These are phyloP conservation scores for Hydrocynus forskahlii DNA, from an alignment of 2,797 vertebrate species.

Conservation along the genomic window DNA sequence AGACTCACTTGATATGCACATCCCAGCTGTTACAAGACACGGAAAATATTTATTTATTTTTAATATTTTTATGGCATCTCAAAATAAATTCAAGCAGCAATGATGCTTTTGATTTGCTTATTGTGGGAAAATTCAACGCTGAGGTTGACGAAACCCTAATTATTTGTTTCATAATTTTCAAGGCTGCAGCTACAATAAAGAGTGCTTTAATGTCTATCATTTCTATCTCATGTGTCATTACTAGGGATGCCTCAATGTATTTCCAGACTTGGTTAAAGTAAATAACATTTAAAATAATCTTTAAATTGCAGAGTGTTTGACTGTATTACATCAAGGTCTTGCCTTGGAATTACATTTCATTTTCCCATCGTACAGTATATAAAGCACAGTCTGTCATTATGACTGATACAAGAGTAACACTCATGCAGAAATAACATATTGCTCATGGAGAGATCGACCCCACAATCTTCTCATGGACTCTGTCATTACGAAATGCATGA, in stretches of 20 bases:
- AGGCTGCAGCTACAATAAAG: constrained; percentile 43
- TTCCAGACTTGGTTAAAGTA: constrained; percentile 49
- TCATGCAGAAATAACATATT: constrained; percentile 70
- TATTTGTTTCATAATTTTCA: constrained; percentile 36
- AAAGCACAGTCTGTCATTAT: constrained; percentile 67
- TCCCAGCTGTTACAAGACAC: neutral
- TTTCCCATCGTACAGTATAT: constrained; percentile 64
- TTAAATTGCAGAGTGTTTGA: constrained; percentile 71
- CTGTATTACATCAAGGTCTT: constrained; percentile 55
- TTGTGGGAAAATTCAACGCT: neutral
- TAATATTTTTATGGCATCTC: neutral
- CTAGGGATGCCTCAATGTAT: constrained; percentile 33
- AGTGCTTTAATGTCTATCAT: constrained; percentile 43
- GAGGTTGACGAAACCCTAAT: constrained; percentile 1
- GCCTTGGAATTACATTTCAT: constrained; percentile 66
- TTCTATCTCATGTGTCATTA: constrained; percentile 54
- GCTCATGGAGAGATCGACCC: constrained; percentile 66
- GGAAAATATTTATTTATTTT: too few relatives aligned
- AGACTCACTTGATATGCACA: neutral
- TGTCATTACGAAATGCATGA: constrained; percentile 73
- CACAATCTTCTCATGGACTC: constrained; percentile 70
- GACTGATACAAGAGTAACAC: constrained; percentile 69
- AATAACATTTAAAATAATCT: constrained; percentile 73
- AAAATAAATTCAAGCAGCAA: too few relatives aligned
- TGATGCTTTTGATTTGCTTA: neutral